Conservation (phyloP, 2,797 vertebrate species). For the Sebastes kiyomatsui region DNA sequence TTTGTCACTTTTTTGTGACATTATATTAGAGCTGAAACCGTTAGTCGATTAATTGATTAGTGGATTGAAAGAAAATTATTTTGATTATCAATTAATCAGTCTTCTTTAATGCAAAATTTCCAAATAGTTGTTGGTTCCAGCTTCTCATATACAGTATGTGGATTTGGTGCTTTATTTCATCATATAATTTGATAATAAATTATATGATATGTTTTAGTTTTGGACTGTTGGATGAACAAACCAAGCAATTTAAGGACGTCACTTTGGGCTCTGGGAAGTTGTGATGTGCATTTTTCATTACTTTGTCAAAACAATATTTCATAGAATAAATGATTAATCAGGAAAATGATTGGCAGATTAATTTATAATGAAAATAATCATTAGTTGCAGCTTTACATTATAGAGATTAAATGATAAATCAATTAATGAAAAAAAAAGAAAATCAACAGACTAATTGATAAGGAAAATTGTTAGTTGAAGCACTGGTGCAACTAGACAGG, state of each 20-base stretch:
- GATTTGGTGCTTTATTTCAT: too few species aligned
- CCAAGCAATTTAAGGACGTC: too few species aligned
- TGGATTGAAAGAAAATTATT: neutral
- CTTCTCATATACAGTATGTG: neutral
- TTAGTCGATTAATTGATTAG: neutral
- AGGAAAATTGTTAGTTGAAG: neutral
- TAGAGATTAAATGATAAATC: neutral
- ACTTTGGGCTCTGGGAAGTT: too few species aligned
- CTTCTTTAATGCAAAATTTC: neutral
- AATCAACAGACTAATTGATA: neutral
- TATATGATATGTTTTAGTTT: too few species aligned
- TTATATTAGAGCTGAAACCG: neutral
- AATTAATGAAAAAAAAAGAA: neutral
- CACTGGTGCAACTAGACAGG: neutral
- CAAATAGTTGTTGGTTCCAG: neutral
- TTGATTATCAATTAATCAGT: neutral
- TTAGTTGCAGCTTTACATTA: neutral
- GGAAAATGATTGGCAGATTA: neutral
- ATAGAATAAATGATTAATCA: neutral
- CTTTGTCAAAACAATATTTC: neutral
- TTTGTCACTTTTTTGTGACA: neutral
- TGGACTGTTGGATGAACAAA: too few species aligned
- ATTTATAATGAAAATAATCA: neutral
- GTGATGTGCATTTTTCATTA: too few species aligned
- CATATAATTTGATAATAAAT: too few species aligned